These are phyloP conservation scores for Bubo blakistoni DNA, from an alignment of 2,113 vertebrate species.

Conservation along the genomic window DNA sequence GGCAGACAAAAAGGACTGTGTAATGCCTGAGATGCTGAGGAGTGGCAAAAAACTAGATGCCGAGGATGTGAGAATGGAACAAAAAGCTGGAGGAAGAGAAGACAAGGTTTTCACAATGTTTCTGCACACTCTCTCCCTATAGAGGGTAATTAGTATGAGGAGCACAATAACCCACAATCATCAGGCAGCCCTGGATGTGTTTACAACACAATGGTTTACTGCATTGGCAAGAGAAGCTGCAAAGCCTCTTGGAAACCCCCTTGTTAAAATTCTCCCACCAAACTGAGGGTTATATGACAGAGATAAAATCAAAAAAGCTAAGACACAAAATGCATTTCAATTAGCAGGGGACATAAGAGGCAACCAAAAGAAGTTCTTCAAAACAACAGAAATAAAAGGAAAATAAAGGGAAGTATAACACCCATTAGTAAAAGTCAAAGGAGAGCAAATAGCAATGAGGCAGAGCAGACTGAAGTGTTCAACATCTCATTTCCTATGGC, in stretches of 20 bases:
- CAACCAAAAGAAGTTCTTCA: neutral
- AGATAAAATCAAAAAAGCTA: conserved; percentile 24
- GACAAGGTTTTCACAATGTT: conserved; percentile 1
- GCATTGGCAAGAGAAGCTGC: conserved; percentile 31
- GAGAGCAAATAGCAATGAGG: neutral
- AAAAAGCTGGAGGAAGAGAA: conserved; percentile 7
- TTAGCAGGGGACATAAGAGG: neutral
- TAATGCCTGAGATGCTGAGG: neutral
- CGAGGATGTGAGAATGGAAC: neutral
- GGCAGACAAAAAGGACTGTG: neutral
- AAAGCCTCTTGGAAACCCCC: conserved; percentile 40
- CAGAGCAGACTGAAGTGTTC: neutral
- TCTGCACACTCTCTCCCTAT: conserved; percentile 22
- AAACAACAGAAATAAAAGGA: neutral
- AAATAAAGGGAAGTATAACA: neutral
- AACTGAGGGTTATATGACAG: neutral
- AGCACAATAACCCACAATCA: conserved; percentile 7
- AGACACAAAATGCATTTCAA: neutral
- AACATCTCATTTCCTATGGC: neutral
- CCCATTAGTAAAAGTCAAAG: neutral
- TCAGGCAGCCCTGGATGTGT: conserved; percentile 19
- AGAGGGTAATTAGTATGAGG: conserved; percentile 2
- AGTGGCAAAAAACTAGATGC: neutral
- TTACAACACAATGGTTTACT: conserved; percentile 43
- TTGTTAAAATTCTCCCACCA: conserved; percentile 35